Percentiles rank a stretch among this genome's conserved stretches.
These are phyloP conservation scores for Melanerpes aurifrons DNA, from an alignment of 2,113 vertebrate genomes.

Conservation along the genomic window DNA sequence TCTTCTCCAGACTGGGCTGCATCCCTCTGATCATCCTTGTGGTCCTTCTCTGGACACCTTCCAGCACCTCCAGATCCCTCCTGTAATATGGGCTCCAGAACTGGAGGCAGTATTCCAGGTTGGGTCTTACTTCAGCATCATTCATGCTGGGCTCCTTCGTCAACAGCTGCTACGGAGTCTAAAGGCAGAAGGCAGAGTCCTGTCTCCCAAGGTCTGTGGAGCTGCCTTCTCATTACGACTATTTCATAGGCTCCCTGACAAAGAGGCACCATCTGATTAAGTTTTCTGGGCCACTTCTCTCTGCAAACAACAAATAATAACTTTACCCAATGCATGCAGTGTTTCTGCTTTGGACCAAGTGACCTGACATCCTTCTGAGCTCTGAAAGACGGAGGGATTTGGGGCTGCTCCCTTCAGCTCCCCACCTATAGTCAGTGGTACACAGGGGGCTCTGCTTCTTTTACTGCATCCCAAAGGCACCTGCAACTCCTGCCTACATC, in stretches of 20 bases:
- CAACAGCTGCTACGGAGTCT: neutral
- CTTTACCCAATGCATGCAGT: neutral
- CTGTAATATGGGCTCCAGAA: no score
- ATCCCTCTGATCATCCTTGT: no score
- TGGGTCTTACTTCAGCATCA: neutral
- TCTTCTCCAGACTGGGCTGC: no score
- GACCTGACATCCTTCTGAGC: neutral
- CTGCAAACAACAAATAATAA: neutral
- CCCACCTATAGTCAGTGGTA: neutral
- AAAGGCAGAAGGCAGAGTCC: constrained; percentile 5
- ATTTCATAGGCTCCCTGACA: neutral
- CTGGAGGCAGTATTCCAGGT: no score
- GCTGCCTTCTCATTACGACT: neutral
- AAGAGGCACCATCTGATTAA: neutral
- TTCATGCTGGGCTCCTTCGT: neutral
- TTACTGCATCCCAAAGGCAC: neutral
- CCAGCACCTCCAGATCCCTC: no score
- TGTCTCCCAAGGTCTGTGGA: neutral
- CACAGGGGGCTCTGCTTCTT: neutral
- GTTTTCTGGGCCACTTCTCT: neutral
- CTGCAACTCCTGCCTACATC: neutral
- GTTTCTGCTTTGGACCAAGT: neutral
- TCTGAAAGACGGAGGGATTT: neutral
- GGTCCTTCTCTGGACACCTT: no score
- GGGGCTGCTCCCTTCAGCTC: neutral